These are phyloP conservation scores for Eristalis intricaria DNA, from an alignment of 2,888 invertebrate species.

Conservation along the genomic window DNA sequence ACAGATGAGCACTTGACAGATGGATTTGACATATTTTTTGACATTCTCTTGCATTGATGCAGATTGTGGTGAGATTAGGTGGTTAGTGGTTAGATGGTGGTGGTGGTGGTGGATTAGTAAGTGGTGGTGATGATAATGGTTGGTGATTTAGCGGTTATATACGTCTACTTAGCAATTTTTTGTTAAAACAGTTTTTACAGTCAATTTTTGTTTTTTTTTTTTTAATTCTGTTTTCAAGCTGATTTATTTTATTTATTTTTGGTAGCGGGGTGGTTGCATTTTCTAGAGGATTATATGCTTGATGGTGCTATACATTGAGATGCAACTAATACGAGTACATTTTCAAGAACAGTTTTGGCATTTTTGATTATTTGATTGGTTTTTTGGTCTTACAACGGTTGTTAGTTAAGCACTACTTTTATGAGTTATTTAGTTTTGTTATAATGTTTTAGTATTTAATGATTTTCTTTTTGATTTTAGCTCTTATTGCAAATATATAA, in stretches of 20 bases:
- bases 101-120: slow-evolving; percentile 59
- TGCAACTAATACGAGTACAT: slow-evolving; percentile 59
- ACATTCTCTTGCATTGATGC: slow-evolving; percentile 46
- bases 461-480: slow-evolving; percentile 62
- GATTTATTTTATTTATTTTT: slow-evolving; percentile 46
- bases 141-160: slow-evolving; percentile 68
- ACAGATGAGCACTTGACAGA: slow-evolving; percentile 40
- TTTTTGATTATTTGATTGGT: slow-evolving; percentile 39
- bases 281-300: slow-evolving; percentile 53
- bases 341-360: slow-evolving; percentile 22
- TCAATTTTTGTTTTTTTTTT: slow-evolving; percentile 14
- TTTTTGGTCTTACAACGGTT: slow-evolving; percentile 60
- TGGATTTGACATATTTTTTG: slow-evolving; percentile 31
- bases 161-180: slow-evolving; percentile 54
- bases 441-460: slow-evolving; percentile 57
- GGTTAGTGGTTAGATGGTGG: slow-evolving; percentile 31
- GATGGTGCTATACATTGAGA: slow-evolving; percentile 67
- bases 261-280: slow-evolving; percentile 32
- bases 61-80: slow-evolving; percentile 46
- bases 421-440: slow-evolving; percentile 44
- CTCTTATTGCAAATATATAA: slow-evolving; percentile 66
- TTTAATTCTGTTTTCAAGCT: slow-evolving; percentile 26
- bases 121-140: slow-evolving; percentile 67
- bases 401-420: slow-evolving; percentile 69
- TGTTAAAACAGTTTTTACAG: slow-evolving; percentile 25